A percentile compares a stretch with the other conserved stretches of the same genome.
These are phyloP conservation scores for Chironex yamaguchii DNA, from an alignment of 30 jellyfish, hydroid and myxozoan genomes.

Conservation along the genomic window DNA sequence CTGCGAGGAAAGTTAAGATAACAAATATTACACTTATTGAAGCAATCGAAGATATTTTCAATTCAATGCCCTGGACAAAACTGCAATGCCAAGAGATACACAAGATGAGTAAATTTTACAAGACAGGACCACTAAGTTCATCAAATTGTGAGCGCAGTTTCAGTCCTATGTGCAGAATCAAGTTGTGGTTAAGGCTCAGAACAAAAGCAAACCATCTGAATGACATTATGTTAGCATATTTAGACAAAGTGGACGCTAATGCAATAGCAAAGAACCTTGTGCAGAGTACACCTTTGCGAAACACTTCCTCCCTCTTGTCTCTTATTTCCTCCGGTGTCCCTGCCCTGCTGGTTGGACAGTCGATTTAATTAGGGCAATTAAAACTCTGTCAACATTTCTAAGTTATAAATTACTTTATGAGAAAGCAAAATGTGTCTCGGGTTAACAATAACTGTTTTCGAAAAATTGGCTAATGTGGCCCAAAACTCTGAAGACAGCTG, in stretches of 20 bases:
- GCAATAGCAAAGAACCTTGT: conserved; percentile 21
- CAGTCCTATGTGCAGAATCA: not conserved
- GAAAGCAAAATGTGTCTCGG: too few species aligned
- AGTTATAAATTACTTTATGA: too few species aligned
- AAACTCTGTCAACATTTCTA: too few species aligned
- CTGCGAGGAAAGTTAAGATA: not conserved
- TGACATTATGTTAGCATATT: conserved; percentile 56
- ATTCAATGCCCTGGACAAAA: too few species aligned
- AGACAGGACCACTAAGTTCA: not conserved
- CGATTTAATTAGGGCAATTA: too few species aligned
- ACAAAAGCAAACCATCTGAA: conserved; percentile 29
- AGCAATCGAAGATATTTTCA: not conserved
- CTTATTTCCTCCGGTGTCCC: too few species aligned
- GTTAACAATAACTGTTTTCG: too few species aligned
- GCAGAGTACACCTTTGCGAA: too few species aligned
- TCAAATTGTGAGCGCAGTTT: not conserved
- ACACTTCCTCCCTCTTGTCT: too few species aligned
- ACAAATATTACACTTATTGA: not conserved
- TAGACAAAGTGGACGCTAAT: conserved; percentile 25
- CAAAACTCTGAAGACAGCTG: too few species aligned
- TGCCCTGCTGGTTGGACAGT: too few species aligned
- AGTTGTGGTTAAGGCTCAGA: conserved; percentile 19
- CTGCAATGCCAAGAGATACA: not conserved
- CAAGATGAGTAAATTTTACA: not conserved
- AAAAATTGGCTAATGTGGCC: too few species aligned